Evolutionary conservation across 2,113 vertebrate species (phyloP), one percentile per base, ranked within the genome.

Genomic region (Myotis davidii): DNA sequence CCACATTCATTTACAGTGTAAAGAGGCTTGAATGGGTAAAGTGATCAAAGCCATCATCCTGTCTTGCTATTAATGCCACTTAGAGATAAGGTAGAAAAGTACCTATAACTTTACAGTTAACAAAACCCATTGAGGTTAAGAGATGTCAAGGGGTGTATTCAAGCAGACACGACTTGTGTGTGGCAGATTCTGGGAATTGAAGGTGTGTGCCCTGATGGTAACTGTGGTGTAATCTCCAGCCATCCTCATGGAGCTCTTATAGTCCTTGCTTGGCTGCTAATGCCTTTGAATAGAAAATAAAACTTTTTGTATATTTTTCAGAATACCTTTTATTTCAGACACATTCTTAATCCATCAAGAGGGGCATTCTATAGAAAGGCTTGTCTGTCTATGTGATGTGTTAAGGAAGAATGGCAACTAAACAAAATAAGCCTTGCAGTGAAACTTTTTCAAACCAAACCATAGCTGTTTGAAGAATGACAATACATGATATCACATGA

Each of bases 391-490:
- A 32, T 48, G 77, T 88, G 64, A 96, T 92, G 37, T 96, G 81
- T 87, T 98, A 98, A 98, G 97, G 74, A 97, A 96, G 61, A 97
- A 94, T 90, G 88, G 37, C 88, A 94, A 42, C 11, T 74, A 95
- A 87, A 37, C 10, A 88, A 73, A 79, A 85, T 90, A 74, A 90
- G 7, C 23, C 48, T 2, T 73, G 94, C 83, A 92, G 79, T 96
- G 90, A 89, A 87, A 59, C 89, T 37, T 87, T 96, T 96, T 97
- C 34, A 97, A 97, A 96, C 45, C 90, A 95, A 96, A 98, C 96
- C 95, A 96, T 94, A 98, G 93, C 95, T 98, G 95, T 97, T 95
- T 97, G 88, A 96, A 97, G 85, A 97, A 88, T 81, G 72, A 96
- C 96, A 98, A 73, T 96, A 11, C 56, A 97, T 34, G 25, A 84